phyloP scores from a whole-genome alignment of 2,113 vertebrate genomes.

The Heterotilapia buettikoferi region DNA sequence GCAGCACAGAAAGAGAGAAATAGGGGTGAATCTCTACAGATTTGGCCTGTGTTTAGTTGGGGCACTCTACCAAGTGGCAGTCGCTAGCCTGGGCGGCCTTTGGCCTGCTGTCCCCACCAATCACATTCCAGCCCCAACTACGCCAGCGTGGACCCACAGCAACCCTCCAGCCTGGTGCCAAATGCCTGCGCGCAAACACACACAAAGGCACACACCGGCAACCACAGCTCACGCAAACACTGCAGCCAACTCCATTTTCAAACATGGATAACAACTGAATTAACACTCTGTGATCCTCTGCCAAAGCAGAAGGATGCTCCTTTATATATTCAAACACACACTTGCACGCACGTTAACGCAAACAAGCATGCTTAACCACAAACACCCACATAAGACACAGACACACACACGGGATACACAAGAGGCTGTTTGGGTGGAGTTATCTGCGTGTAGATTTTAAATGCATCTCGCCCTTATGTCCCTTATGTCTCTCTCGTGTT shows the following conservation, averaged over 20 bases:
- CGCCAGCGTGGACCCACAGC: slow-evolving; percentile 49
- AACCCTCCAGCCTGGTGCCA: slow-evolving; percentile 51
- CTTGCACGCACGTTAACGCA: background rate
- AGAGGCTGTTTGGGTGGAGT: slow-evolving; percentile 10
- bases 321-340: slow-evolving; percentile 49
- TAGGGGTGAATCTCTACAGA: slow-evolving; percentile 41
- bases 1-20: slow-evolving; percentile 3
- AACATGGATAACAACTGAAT: slow-evolving; percentile 69
- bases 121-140: slow-evolving; percentile 45
- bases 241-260: slow-evolving; percentile 60
- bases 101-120: slow-evolving; percentile 63
- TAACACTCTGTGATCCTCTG: slow-evolving; percentile 62
- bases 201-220: background rate
- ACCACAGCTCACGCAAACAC: slow-evolving; percentile 31
- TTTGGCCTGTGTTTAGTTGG: slow-evolving; percentile 54
- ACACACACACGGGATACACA: background rate
- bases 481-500: background rate
- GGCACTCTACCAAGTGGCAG: slow-evolving; percentile 60
- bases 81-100: slow-evolving; percentile 53
- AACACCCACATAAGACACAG: background rate
- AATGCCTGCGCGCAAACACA: slow-evolving; percentile 5
- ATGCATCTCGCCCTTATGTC: background rate
- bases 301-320: slow-evolving; percentile 60
- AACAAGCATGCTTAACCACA: background rate
- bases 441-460: slow-evolving; percentile 23